Percentiles rank a stretch among this genome's conserved stretches.
These are phyloP conservation scores for Halichoeres trimaculatus DNA, from an alignment of 2,113 vertebrate genomes.

Conservation along the genomic window DNA sequence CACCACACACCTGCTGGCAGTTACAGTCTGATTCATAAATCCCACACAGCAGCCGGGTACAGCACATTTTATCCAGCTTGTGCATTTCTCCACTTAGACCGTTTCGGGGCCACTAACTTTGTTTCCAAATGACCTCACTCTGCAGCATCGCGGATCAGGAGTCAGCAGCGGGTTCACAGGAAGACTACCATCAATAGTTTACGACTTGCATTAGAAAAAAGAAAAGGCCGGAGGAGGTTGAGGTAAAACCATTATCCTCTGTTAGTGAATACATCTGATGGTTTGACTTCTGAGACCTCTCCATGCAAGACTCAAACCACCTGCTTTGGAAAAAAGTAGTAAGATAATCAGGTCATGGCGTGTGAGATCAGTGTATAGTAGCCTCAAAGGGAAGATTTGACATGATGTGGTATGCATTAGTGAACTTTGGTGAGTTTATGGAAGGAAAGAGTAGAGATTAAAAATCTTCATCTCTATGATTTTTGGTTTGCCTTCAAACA, in stretches of 20 bases:
- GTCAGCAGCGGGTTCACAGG: conserved; percentile 44
- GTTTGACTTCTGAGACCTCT: conserved; percentile 3
- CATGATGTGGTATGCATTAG: neutral
- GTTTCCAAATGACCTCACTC: conserved; percentile 66
- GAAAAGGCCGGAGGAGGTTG: conserved; percentile 18
- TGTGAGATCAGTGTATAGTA: neutral
- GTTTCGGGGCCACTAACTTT: conserved; percentile 34
- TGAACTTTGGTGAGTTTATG: neutral
- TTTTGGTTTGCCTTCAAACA: neutral
- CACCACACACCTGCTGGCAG: conserved; percentile 53
- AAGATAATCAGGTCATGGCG: neutral
- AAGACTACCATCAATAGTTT: conserved; percentile 59
- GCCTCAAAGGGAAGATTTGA: conserved; percentile 24
- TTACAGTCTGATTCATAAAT: conserved; percentile 61
- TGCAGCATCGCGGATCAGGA: conserved; percentile 42
- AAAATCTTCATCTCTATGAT: neutral
- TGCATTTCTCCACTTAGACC: neutral
- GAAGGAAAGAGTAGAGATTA: neutral
- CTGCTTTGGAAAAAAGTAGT: conserved; percentile 9
- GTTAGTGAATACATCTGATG: conserved; percentile 20
- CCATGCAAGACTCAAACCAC: neutral
- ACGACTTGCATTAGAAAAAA: conserved; percentile 37
- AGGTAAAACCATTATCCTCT: conserved; percentile 24
- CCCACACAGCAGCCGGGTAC: conserved; percentile 13
- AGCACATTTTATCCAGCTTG: conserved; percentile 1